Percentiles rank a stretch among this genome's conserved stretches.
These are phyloP conservation scores for Mylabris sibirica DNA, from an alignment of 2,888 invertebrate species.

Conservation along the genomic window DNA sequence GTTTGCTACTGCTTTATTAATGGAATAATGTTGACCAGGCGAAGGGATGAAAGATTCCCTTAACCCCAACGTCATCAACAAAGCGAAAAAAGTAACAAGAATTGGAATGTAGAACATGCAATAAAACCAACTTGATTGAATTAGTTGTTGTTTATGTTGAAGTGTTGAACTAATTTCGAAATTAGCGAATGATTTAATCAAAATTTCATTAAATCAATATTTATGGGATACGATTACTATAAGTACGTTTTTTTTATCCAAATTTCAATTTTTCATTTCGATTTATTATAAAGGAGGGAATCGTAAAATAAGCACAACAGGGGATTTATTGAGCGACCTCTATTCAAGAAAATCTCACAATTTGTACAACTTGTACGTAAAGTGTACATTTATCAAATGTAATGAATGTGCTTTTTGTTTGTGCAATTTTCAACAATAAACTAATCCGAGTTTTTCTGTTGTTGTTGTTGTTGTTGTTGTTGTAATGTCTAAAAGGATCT, in stretches of 20 bases:
- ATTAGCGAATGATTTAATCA: background rate
- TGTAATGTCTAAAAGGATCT: background rate
- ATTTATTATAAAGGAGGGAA: too few species aligned
- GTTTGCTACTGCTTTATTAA: constrained; percentile 4
- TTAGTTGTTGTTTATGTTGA: background rate
- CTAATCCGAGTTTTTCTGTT: background rate
- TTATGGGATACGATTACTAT: background rate
- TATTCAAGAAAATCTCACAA: too few species aligned
- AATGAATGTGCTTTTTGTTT: too few species aligned
- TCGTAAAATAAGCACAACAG: too few species aligned
- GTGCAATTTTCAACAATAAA: background rate
- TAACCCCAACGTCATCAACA: background rate
- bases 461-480: background rate
- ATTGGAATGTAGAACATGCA: background rate
- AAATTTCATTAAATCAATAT: background rate
- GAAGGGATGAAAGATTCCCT: background rate
- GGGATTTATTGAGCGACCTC: too few species aligned
- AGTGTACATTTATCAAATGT: too few species aligned
- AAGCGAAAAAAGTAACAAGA: background rate
- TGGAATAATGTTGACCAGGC: background rate
- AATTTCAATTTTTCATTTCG: too few species aligned
- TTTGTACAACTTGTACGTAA: too few species aligned
- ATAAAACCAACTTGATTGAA: background rate
- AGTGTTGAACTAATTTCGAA: background rate
- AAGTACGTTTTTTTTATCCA: background rate